Evolutionary conservation across 2,888 invertebrate genomes (phyloP).

Genomic region (Julus scanicus): DNA sequence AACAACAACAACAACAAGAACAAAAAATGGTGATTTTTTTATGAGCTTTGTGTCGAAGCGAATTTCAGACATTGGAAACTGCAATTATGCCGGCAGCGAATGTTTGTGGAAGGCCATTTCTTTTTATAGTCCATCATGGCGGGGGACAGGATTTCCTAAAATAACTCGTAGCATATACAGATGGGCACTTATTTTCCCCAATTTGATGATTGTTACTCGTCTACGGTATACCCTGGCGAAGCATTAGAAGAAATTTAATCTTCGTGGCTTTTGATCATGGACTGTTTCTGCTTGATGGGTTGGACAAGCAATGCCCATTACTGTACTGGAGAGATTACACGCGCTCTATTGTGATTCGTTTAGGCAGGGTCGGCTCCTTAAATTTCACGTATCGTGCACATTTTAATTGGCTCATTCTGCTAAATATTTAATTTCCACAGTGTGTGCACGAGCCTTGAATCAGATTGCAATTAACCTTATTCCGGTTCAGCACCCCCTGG

Average conservation of each 20-base stretch:
- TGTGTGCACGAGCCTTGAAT: not conserved
- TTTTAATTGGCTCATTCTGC: not conserved
- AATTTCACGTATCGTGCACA: not conserved
- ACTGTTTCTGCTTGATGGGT: not conserved
- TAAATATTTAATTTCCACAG: not conserved
- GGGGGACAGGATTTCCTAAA: slow-evolving; percentile 6
- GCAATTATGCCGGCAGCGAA: not conserved
- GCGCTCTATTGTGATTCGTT: not conserved
- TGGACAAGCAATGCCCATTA: not conserved
- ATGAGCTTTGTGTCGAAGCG: not conserved
- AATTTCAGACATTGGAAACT: not conserved
- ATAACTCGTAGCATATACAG: slow-evolving; percentile 5
- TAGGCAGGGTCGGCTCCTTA: not conserved
- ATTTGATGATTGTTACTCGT: not conserved
- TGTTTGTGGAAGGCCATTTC: slow-evolving; percentile 19
- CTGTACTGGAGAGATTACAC: not conserved
- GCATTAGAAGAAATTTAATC: slow-evolving; percentile 45
- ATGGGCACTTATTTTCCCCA: slow-evolving; percentile 11
- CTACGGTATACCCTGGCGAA: not conserved
- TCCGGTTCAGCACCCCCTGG: not conserved
- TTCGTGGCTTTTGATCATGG: not conserved
- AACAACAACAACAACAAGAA: too few species aligned
- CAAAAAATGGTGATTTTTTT: not conserved
- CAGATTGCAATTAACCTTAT: not conserved
- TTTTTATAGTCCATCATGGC: slow-evolving; percentile 34